Conservation (phyloP, 2,113 vertebrate genomes). For the human region DNA sequence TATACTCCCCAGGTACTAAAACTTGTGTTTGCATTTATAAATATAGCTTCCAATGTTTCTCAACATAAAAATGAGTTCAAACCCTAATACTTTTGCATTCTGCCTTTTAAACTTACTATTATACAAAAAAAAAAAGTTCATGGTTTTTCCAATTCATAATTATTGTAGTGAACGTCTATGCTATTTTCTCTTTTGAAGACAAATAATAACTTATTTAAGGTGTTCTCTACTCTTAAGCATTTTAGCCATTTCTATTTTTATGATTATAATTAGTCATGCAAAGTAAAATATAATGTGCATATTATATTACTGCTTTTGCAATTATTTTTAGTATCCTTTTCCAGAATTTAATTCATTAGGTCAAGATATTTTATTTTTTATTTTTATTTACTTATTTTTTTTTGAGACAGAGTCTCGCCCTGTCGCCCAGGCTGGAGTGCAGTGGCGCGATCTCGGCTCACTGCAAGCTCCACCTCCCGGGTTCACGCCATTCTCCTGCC, state of each 20-base stretch:
- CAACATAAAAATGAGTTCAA: neutral
- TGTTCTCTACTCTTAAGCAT: neutral
- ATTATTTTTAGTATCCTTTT: slow-evolving; percentile 9
- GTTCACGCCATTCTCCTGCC: too few relatives aligned
- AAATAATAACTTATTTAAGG: neutral
- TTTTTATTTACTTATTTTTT: too few relatives aligned
- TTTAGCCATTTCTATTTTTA: slow-evolving; percentile 18
- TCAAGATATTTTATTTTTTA: neutral
- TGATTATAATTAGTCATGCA: neutral
- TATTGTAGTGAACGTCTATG: neutral
- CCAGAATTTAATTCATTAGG: neutral
- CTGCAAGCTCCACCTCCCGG: too few relatives aligned
- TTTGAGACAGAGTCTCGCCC: too few relatives aligned
- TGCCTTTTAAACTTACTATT: neutral
- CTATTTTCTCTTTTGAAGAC: slow-evolving; percentile 36
- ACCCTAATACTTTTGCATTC: neutral
- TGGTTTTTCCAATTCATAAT: neutral
- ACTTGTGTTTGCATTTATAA: neutral
- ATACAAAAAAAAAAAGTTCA: neutral
- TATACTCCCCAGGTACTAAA: neutral
- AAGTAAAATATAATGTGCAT: slow-evolving; percentile 35
- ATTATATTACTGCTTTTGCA: neutral
- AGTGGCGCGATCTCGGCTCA: too few relatives aligned
- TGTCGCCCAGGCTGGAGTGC: too few relatives aligned
- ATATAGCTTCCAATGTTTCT: neutral